Evolutionary conservation across 2,888 invertebrate species (phyloP), one percentile per base, ranked within the genome.

Genomic region (Luperina testacea): DNA sequence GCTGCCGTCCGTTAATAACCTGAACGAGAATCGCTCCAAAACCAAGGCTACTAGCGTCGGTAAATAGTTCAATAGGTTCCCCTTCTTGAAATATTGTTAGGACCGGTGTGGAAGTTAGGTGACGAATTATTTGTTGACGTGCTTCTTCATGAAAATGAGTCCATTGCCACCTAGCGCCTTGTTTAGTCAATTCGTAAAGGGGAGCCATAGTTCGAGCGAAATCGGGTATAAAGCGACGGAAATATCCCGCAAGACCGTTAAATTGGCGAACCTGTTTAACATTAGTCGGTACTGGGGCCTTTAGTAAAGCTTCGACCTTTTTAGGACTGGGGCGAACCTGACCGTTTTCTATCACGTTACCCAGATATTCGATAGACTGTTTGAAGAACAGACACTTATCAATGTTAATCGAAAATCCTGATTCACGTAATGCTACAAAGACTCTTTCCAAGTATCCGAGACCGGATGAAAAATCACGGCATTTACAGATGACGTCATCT

Each of bases 391-490:
- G 24, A 27, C 83, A 82, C 72, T 92, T 91, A 0, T 89, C 79
- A 1, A 79, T 48, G n/a, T 91, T 91, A 0, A 91, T 78, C 0
- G 90, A 91, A 68, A 92, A 92, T 0, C 91, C 92, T 0, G 90
- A 63, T 0, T 88, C 64, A 8, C 57, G 72, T 15, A 92, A 63
- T 0, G 90, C 87, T 2, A 83, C 75, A 0, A 92, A 74, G 0
- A 91, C 68, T n/a, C n/a, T 9, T 38, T 91, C 89, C 0, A 92
- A 6, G 20, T 78, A 2, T 3, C 65, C 45, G 0, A 92, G 24
- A 0, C 90, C 90, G 9, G 79, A 71, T 0, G 68, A 0, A 32
- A 90, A 84, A 45, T 86, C 65, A 0, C n/a, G 15, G 59, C 87
- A 84, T 76, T 90, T 90, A 9, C 67, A 75, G 0, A 91, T 20